phyloP scores from a whole-genome alignment of 2,797 vertebrate genomes.

The Coregonus sp. region DNA sequence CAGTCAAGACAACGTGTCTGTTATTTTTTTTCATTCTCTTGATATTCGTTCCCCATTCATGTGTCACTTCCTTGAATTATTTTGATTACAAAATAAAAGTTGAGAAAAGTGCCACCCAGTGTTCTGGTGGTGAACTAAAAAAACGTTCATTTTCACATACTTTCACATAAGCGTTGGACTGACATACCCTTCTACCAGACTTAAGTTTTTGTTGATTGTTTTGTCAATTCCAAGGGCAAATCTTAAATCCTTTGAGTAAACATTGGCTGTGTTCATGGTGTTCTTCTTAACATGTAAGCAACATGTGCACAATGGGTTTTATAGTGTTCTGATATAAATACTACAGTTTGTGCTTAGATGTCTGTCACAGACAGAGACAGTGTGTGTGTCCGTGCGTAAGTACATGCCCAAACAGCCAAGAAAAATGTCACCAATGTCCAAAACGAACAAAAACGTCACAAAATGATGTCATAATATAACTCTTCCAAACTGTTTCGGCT shows the following conservation, averaged over 20 bases:
- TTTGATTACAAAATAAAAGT: slow-evolving; percentile 17
- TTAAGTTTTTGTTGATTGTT: neutral
- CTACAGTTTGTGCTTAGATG: neutral
- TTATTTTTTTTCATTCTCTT: slow-evolving; percentile 59
- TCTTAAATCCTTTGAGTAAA: slow-evolving; percentile 1
- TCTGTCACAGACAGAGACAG: neutral
- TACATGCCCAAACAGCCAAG: neutral
- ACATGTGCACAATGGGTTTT: neutral
- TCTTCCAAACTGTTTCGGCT: too few relatives aligned
- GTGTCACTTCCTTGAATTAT: slow-evolving; percentile 48
- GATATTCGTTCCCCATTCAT: slow-evolving; percentile 47
- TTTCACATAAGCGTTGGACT: slow-evolving; percentile 3
- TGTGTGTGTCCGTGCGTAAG: neutral
- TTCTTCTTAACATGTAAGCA: neutral
- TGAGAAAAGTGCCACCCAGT: slow-evolving; percentile 35
- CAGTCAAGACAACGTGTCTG: slow-evolving; percentile 41
- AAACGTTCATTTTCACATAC: slow-evolving; percentile 17
- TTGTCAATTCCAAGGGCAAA: neutral
- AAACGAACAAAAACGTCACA: too few relatives aligned
- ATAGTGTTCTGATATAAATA: neutral
- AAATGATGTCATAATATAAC: too few relatives aligned
- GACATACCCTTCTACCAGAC: neutral
- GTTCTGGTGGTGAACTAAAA: slow-evolving; percentile 23
- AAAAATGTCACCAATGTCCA: too few relatives aligned
- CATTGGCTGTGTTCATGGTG: neutral